Base-by-base conservation (phyloP, 1,140 invertebrate species). In the Drosophila funebris region DNA sequence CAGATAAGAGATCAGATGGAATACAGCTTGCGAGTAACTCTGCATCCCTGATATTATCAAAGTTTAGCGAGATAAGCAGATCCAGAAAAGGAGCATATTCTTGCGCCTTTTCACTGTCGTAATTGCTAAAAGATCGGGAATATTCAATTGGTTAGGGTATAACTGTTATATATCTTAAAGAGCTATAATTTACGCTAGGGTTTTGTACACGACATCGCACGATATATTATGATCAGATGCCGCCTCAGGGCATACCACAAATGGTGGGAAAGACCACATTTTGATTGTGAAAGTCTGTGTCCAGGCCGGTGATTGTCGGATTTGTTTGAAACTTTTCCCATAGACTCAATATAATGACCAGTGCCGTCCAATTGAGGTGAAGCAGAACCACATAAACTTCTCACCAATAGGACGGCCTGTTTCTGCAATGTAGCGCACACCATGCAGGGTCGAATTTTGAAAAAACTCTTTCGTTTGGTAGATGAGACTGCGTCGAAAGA, bases 281-380 rank as follows among this genome's bases (percentile, higher is more conserved):
- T 94, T 95, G 95, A 71, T 95, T 95, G 79, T 96, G 95, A 80
- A 95, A 95, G 89, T 95, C 95, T 2, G 95, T 95, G 82, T 95
- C 94, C 53, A 95, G 92, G 60, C 94, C 95, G 14, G 95, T 96
- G n/a, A 96, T 95, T 0, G 95, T 96, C 1, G 96, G 95, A 92
- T 95, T 95, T 0, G 95, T 96, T 92, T 96, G 95, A 91, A 96
- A 96, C 84, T 96, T 96, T 71, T 95, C 93, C 95, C 95, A 95
- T 16, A 96, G 92, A 70, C 94, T 95, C 14, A 94, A 93, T 50
- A 96, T 96, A 57, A 95, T 95, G 20, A 95, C 94, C 39, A 94
- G 92, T 0, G 95, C 95, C 0, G 95, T 93, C 95, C 95, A 37
- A 94, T 92, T 1, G 93, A 90, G 4, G 94, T 94, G 73, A 95